Percentiles rank a stretch among this genome's conserved stretches.
These are phyloP conservation scores for Sphenodon punctatus DNA, from an alignment of 2,797 vertebrate species.

Conservation along the genomic window DNA sequence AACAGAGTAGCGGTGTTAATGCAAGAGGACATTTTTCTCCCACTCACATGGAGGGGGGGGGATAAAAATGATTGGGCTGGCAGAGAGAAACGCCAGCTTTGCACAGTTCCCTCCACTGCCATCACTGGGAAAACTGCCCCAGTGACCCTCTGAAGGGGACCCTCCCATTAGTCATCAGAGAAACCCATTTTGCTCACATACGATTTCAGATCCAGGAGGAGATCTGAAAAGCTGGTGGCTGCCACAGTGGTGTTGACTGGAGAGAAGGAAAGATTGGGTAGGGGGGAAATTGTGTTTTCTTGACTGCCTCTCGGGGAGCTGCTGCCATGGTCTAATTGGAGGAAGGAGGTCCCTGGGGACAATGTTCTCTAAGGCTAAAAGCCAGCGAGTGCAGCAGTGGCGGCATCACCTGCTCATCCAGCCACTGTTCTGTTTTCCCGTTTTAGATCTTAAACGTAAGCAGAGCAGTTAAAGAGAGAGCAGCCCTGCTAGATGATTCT, in stretches of 20 bases:
- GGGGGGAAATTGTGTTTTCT: background rate
- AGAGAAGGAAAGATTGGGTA: background rate
- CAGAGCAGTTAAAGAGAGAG: background rate
- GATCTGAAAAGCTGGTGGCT: background rate
- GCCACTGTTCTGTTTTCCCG: background rate
- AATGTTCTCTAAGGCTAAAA: background rate
- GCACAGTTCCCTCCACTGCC: background rate
- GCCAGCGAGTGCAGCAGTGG: background rate
- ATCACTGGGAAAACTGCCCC: background rate
- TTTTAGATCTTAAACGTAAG: background rate
- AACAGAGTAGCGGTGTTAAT: background rate
- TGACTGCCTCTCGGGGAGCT: background rate
- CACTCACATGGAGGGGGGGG: background rate
- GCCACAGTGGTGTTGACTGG: background rate
- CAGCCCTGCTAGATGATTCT: background rate
- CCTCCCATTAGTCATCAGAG: background rate
- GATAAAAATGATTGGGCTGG: background rate
- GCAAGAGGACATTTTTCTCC: background rate
- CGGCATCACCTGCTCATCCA: background rate
- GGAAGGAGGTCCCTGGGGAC: background rate
- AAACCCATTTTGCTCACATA: background rate
- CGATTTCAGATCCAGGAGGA: background rate
- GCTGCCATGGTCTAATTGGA: background rate
- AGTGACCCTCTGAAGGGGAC: background rate
- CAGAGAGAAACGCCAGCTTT: background rate